Conservation (phyloP, 2,888 invertebrate genomes). For the Zygogramma bicolorata region DNA sequence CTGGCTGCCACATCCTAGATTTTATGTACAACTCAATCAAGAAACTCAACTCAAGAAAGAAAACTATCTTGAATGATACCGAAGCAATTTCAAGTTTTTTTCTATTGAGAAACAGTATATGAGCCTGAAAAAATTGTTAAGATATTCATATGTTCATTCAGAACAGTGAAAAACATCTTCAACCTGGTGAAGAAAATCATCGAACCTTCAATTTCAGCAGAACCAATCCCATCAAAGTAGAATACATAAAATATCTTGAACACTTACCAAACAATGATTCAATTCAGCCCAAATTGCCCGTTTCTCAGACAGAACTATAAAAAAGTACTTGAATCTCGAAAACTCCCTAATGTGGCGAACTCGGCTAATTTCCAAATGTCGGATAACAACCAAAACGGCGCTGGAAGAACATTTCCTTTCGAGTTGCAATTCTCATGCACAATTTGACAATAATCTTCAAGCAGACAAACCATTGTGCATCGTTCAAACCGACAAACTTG, state of each 20-base stretch:
- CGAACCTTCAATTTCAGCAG: too few species aligned
- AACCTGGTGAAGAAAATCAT: too few species aligned
- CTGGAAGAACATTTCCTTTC: slow-evolving; percentile 10
- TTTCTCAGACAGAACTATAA: background rate
- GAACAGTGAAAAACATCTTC: too few species aligned
- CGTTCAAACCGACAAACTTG: slow-evolving; percentile 14
- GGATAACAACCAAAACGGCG: slow-evolving; percentile 18
- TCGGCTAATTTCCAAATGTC: slow-evolving; percentile 15
- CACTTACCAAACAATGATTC: background rate
- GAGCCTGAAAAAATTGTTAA: too few species aligned
- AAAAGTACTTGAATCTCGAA: background rate
- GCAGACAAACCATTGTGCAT: slow-evolving; percentile 28
- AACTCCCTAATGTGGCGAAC: background rate
- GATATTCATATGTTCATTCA: too few species aligned
- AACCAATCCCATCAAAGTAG: too few species aligned
- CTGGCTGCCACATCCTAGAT: too few species aligned
- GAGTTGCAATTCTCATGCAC: slow-evolving; percentile 44
- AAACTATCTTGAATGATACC: too few species aligned
- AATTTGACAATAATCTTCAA: slow-evolving; percentile 35
- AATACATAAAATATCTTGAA: background rate
- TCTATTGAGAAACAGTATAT: too few species aligned
- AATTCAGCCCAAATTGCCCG: background rate
- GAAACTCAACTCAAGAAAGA: too few species aligned
- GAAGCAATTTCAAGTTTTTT: too few species aligned
- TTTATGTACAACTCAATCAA: too few species aligned